Evolutionary conservation across 2,888 invertebrate genomes (phyloP).

Genomic region (Drosophila trichaetosa): DNA sequence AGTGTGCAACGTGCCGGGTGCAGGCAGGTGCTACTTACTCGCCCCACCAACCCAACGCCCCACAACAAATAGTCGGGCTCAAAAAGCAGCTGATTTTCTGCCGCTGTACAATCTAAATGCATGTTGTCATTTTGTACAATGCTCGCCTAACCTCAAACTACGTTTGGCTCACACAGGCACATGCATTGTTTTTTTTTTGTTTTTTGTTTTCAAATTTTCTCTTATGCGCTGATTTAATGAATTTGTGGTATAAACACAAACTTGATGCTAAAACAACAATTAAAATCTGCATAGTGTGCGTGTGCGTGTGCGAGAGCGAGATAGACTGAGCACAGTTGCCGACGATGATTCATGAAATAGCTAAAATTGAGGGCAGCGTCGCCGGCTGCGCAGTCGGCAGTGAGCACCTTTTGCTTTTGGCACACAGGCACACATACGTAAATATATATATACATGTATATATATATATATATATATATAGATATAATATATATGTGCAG

Average conservation of each 20-base stretch:
- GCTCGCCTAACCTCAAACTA: slow-evolving; percentile 62
- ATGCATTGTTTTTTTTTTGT: neutral
- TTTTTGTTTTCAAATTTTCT: slow-evolving; percentile 36
- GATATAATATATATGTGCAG: slow-evolving; percentile 1
- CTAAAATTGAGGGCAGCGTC: slow-evolving; percentile 44
- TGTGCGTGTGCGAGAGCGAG: slow-evolving; percentile 4
- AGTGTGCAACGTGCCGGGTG: slow-evolving; percentile 14
- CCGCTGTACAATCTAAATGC: slow-evolving; percentile 36
- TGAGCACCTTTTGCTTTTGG: slow-evolving; percentile 55
- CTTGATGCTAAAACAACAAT: slow-evolving; percentile 25
- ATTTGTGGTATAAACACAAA: slow-evolving; percentile 50
- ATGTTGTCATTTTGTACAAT: slow-evolving; percentile 53
- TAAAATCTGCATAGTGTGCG: slow-evolving; percentile 11
- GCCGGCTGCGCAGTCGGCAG: slow-evolving; percentile 43
- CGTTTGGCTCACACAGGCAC: slow-evolving; percentile 38
- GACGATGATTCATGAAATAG: slow-evolving; percentile 55
- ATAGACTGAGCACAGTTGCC: slow-evolving; percentile 14
- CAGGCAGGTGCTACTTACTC: slow-evolving; percentile 19
- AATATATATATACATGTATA: slow-evolving; percentile 1
- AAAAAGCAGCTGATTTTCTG: slow-evolving; percentile 61
- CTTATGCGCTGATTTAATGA: slow-evolving; percentile 40
- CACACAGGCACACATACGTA: slow-evolving; percentile 19
- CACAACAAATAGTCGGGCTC: neutral
- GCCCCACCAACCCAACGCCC: slow-evolving; percentile 21
- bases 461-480: neutral